Evolutionary conservation across 2,888 invertebrate genomes (phyloP), one percentile per base, ranked within the genome.

Genomic region (Apamea anceps): DNA sequence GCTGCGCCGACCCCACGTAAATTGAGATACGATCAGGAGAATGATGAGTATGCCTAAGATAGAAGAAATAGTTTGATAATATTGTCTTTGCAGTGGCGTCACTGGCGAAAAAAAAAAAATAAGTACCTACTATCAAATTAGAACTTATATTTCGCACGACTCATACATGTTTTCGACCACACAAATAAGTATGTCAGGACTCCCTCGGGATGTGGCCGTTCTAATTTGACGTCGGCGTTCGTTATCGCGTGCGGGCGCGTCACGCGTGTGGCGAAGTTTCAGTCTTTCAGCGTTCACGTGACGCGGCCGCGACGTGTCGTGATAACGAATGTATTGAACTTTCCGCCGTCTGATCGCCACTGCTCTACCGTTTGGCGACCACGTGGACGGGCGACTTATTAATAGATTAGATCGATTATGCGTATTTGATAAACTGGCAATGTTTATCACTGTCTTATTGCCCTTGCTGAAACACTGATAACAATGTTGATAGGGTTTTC

Each of bases 371-470:
- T 63, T 70, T 57, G 42, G 45, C 67, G 65, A 51, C 72, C 81
- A 86, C 82, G 88, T 88, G 82, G 80, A 28, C 71, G 51, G 67
- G 21, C 70, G 57, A 60, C 63, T 62, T 87, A 83, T 82, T 85
- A 80, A 81, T 84, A 85, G 84, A 86, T 87, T 79, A 85, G 82
- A 88, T 80, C 66, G 76, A 85, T 82, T 74, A 80, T 71, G 65
- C 77, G 80, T 79, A 82, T 84, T 85, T 72, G 73, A 79, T 57
- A 60, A 51, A 54, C 62, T 72, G 42, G 21, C 65, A 75, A 65
- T 79, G 76, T 77, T 81, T 88, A 83, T 87, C 88, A 62, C 15
- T 66, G 63, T 74, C 68, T 68, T 72, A n/a, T 73, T 82, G 73
- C 51, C 57, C 48, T 79, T 57, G 65, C 45, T 54, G 76, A 79